Evolutionary conservation across 2,113 vertebrate species (phyloP), one percentile per base, ranked within the genome.

Genomic region (Axis porcinus): DNA sequence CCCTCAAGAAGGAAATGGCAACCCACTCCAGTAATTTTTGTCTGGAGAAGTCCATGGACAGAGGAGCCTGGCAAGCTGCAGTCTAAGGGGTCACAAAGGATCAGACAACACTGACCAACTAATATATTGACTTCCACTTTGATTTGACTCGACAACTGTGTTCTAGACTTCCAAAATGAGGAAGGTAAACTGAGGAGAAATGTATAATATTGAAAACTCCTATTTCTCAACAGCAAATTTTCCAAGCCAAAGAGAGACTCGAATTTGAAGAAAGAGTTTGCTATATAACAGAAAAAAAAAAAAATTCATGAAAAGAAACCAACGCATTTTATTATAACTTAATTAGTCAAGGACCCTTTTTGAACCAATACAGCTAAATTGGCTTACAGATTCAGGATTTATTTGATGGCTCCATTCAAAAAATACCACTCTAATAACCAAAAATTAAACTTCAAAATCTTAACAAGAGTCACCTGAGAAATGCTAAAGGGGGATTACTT

Each of bases 281-380:
- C 64, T 47, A 70, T 30, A 23, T 45, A 87, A 96, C 12, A 90
- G 58, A 27, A 58, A 90, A 60, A 78, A 90, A 78, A 93, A 92
- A 79, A 62, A 93, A 92, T 67, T 23, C 1, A 58, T 47, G 47
- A 92, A 83, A 97, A 91, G 43, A 95, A 57, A 36, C 2, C 5
- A 86, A 95, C 0, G 25, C n/a, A 82, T 89, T 96, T 96, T 93
- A 89, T 64, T 30, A 52, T 87, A 92, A 96, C 43, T 84, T 90
- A 87, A 92, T 64, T 43, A 62, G 33, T 83, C 47, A 97, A 87
- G 52, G 87, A 40, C 25, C 1, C 7, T n/a, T 4, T 25, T 14
- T 60, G 15, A 55, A 85, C 19, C 52, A 96, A 89, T 70, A 90
- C 62, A 95, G 74, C n/a, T 88, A 76, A 85, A 76, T 17, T 81